Conservation (phyloP, 2,113 vertebrate species). For the Takifugu bimaculatus region DNA sequence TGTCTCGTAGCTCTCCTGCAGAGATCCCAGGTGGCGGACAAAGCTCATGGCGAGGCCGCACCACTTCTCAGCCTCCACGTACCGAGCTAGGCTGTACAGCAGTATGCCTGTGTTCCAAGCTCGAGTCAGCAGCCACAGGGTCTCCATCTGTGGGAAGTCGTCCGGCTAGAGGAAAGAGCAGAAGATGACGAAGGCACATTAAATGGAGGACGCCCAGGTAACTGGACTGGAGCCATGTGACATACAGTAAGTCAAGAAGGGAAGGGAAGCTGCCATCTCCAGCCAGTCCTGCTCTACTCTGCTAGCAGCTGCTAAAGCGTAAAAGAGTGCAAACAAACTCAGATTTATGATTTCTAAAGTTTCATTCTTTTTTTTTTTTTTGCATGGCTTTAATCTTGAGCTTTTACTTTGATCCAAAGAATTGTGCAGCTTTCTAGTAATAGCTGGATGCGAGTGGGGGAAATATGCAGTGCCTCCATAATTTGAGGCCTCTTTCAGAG, state of each 20-base stretch:
- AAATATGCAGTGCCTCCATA: slow-evolving; percentile 62
- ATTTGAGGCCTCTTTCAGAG: slow-evolving; percentile 65
- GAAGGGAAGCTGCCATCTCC: slow-evolving; percentile 7
- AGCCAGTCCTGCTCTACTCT: slow-evolving; percentile 22
- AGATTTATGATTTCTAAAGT: slow-evolving; percentile 21
- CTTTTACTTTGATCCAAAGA: slow-evolving; percentile 60
- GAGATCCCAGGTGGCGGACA: slow-evolving; percentile 77
- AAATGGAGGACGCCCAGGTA: slow-evolving; percentile 29
- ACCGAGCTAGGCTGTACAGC: slow-evolving; percentile 78
- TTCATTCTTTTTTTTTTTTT: slow-evolving; percentile 32
- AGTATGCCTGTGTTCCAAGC: slow-evolving; percentile 89
- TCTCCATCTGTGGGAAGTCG: slow-evolving; percentile 83
- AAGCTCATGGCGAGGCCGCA: slow-evolving; percentile 84
- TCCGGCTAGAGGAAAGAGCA: slow-evolving; percentile 53
- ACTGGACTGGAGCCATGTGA: slow-evolving; percentile 15
- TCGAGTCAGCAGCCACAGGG: slow-evolving; percentile 86
- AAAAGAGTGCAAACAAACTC: slow-evolving; percentile 24
- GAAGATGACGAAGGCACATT: slow-evolving; percentile 31
- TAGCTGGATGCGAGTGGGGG: slow-evolving; percentile 43
- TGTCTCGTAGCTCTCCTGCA: slow-evolving; percentile 83
- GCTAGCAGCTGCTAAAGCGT: slow-evolving; percentile 21
- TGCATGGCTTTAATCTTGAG: slow-evolving; percentile 46
- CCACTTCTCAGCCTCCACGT: slow-evolving; percentile 83
- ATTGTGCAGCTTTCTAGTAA: slow-evolving; percentile 49
- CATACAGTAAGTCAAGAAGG: background rate